phyloP scores from a whole-genome alignment of 2,113 vertebrate species.

The Mirza zaza region DNA sequence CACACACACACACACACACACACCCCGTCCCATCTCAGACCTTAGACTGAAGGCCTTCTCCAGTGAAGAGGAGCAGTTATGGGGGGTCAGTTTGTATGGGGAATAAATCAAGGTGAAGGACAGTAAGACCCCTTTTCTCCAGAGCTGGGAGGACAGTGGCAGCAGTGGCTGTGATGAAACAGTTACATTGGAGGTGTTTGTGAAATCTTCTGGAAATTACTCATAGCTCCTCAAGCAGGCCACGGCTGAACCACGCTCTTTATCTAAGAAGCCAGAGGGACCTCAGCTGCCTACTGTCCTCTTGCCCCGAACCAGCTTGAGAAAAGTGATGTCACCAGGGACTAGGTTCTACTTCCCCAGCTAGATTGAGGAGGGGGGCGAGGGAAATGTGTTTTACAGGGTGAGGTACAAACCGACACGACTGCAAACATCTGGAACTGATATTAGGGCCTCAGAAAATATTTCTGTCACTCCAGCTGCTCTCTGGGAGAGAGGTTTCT shows the following conservation, averaged over 20 bases:
- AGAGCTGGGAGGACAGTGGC: neutral
- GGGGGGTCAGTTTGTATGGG: constrained; percentile 51
- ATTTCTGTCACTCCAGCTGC: constrained; percentile 82
- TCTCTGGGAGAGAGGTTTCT: constrained; percentile 80
- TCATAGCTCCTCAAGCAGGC: constrained; percentile 56
- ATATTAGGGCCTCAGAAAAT: constrained; percentile 84
- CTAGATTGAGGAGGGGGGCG: constrained; percentile 67
- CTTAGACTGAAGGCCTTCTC: constrained; percentile 53
- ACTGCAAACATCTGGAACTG: constrained; percentile 87
- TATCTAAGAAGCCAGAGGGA: constrained; percentile 66
- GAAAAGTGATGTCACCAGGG: constrained; percentile 77
- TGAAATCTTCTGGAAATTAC: constrained; percentile 79
- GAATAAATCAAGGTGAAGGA: constrained; percentile 54
- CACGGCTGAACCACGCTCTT: constrained; percentile 65
- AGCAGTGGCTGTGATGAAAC: neutral
- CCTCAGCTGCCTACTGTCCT: neutral
- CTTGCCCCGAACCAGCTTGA: constrained; percentile 52
- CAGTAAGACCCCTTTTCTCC: neutral
- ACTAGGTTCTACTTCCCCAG: constrained; percentile 70
- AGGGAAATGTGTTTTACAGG: constrained; percentile 84
- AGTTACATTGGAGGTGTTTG: constrained; percentile 70
- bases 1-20: too few relatives aligned
- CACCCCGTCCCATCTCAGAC: neutral
- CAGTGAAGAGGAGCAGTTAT: neutral
- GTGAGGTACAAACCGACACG: constrained; percentile 84